Evolutionary conservation across 2,113 vertebrate genomes (phyloP).

Genomic region (Papio anubis): DNA sequence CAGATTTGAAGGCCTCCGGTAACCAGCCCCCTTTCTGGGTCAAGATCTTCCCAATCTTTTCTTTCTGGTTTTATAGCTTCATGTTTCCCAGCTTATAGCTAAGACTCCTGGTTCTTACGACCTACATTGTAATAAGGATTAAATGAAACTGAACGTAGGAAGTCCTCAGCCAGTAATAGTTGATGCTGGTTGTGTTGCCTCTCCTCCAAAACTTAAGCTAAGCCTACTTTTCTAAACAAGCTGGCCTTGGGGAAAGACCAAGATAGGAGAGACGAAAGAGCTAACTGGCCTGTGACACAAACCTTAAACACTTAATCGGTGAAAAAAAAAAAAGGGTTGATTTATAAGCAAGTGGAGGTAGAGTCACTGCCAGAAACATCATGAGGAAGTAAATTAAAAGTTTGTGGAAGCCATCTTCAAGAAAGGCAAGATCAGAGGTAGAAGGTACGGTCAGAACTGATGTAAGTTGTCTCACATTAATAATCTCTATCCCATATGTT

Average conservation of each 20-base stretch:
- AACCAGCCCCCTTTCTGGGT: not conserved
- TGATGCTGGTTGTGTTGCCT: not conserved
- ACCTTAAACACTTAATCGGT: not conserved
- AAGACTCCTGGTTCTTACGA: not conserved
- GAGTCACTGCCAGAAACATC: not conserved
- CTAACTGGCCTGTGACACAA: not conserved
- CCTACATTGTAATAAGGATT: not conserved
- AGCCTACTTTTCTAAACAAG: not conserved
- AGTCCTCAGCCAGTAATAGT: not conserved
- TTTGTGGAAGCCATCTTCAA: not conserved
- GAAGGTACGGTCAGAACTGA: not conserved
- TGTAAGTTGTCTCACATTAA: not conserved
- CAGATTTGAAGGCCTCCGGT: not conserved
- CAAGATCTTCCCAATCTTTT: not conserved
- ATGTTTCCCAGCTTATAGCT: not conserved
- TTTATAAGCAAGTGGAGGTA: not conserved
- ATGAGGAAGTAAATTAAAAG: not conserved
- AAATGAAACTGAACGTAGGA: not conserved
- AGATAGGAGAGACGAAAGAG: not conserved
- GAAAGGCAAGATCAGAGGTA: not conserved
- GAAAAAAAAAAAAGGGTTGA: not conserved
- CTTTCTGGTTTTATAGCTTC: not conserved
- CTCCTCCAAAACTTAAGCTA: not conserved
- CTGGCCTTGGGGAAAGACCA: rapidly evolving
- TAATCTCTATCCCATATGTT: not conserved